Evolutionary conservation across 2,888 invertebrate species (phyloP), one percentile per base, ranked within the genome.

Genomic region (Sarcophaga rosellei): DNA sequence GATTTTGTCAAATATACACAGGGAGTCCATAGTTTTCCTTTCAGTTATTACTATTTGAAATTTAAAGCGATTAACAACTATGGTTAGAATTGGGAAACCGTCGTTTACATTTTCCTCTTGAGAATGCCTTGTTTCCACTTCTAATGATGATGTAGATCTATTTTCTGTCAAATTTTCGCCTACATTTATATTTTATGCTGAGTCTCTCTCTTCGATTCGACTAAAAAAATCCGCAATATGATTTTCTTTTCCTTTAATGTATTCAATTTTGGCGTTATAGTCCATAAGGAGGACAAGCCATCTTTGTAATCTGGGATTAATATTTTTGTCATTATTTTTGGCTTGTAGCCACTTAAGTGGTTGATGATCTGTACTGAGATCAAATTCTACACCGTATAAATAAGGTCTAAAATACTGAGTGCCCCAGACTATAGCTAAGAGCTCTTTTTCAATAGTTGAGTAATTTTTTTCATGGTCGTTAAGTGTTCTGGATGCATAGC

Each of bases 181-280:
- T 17, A 65, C 66, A 20, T 77, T 10, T 35, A 17, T 21, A 35
- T 83, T 88, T 57, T 85, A 82, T 70, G 82, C 77, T 62, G 74
- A 77, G 20, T 73, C 81, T 20, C 84, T 78, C n/a, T 17, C 57
- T 53, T 87, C 72, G 17, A 88, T 86, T 84, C 88, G 63, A 66
- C 84, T 84, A 20, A 88, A 69, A 70, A 86, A 88, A 20, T 74
- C 63, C 15, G 74, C 74, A 45, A 74, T 47, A 47, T 74, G 45
- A 25, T 88, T 89, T 59, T 87, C 81, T 73, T 86, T 87, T 4
- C 88, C 89, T 66, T 82, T 72, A 5, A 87, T 85, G 63, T 87
- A 88, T 11, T 87, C 87, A 21, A 86, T 87, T 65, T 66, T 82
- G 11, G 74, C 72, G 11, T 62, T 21, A 62, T 62, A 62, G n/a